phyloP scores from a whole-genome alignment of 2,113 vertebrate genomes.

The Scomber japonicus region DNA sequence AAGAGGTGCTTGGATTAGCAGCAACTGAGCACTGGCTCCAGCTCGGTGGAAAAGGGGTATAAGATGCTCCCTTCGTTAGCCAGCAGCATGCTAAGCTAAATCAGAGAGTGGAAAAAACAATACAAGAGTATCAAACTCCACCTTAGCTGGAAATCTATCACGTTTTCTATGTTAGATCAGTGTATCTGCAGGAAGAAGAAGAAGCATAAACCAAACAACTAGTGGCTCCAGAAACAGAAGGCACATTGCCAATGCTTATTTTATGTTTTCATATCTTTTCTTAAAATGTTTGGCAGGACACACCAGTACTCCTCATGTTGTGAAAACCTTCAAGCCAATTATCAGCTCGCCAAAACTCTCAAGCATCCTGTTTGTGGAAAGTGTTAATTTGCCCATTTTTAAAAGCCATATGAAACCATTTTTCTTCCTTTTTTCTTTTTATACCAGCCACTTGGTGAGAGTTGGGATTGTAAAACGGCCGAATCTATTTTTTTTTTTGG shows the following conservation, averaged over 20 bases:
- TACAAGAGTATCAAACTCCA: background rate
- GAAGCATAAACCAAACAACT: background rate
- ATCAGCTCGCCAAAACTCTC: slow-evolving; percentile 3
- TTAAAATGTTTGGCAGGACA: slow-evolving; percentile 38
- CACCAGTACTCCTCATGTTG: background rate
- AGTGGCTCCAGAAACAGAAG: slow-evolving; percentile 7
- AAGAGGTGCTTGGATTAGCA: too few species aligned
- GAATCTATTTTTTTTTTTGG: background rate
- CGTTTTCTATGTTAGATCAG: background rate
- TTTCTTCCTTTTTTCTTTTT: background rate
- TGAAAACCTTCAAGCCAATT: background rate
- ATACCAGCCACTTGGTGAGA: background rate
- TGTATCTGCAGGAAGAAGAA: background rate
- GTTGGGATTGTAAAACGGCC: slow-evolving; percentile 1
- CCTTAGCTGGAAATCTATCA: background rate
- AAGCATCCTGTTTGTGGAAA: background rate
- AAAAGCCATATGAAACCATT: background rate
- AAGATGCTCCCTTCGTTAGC: too few species aligned
- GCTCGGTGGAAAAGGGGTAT: too few species aligned
- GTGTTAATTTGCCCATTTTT: slow-evolving; percentile 2
- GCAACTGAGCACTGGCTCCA: too few species aligned
- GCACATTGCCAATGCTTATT: slow-evolving; percentile 4
- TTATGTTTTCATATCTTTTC: slow-evolving; percentile 21
- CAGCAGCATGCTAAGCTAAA: too few species aligned
- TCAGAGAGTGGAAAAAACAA: too few species aligned